These are phyloP conservation scores for Ormyrus rosae DNA, from an alignment of 2,888 invertebrate species.

Conservation along the genomic window DNA sequence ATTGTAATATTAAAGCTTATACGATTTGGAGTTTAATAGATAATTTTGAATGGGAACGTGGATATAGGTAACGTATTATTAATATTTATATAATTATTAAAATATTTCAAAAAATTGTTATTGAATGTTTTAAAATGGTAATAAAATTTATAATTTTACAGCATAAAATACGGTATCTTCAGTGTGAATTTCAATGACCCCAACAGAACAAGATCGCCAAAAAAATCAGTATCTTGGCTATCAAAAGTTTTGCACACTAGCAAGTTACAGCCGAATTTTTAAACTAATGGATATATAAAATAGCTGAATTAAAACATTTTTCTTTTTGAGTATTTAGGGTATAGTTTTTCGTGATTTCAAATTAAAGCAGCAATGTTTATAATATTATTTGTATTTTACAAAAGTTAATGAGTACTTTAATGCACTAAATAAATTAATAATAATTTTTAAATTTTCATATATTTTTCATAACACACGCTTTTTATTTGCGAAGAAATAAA, in stretches of 20 bases:
- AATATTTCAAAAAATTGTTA: not conserved
- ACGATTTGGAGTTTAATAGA: conserved; percentile 81
- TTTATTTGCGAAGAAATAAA: too few relatives aligned
- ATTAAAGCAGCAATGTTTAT: too few relatives aligned
- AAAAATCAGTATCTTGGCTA: conserved; percentile 80
- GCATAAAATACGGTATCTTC: conserved; percentile 83
- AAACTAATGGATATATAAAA: not conserved
- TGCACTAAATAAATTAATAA: too few relatives aligned
- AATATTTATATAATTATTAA: not conserved
- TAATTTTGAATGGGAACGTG: conserved; percentile 81
- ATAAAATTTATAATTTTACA: conserved; percentile 62
- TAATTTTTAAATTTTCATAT: too few relatives aligned
- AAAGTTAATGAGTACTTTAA: not conserved
- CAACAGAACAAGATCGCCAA: conserved; percentile 80
- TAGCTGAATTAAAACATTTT: not conserved
- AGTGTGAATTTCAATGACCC: conserved; percentile 81
- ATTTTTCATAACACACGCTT: too few relatives aligned
- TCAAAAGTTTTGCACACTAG: conserved; percentile 77
- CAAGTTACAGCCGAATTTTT: not conserved
- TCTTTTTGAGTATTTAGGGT: not conserved
- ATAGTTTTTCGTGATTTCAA: not conserved
- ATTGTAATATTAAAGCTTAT: conserved; percentile 77
- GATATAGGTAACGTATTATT: conserved; percentile 77
- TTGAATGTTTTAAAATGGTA: conserved; percentile 64
- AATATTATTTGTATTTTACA: not conserved